Conservation (phyloP, 2,888 invertebrate species). For the Synergus gifuensis region DNA sequence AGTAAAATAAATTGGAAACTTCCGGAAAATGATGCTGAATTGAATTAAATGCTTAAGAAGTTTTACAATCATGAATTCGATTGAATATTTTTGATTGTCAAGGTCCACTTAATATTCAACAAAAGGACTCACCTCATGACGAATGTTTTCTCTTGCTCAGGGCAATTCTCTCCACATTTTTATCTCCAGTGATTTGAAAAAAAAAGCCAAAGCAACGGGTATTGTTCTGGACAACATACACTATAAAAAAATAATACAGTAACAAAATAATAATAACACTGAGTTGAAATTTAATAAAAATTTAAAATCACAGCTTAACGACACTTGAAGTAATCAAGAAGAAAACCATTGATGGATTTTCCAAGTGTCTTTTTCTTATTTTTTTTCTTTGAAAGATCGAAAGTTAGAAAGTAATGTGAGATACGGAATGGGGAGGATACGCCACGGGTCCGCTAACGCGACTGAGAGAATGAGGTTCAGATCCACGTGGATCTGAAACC, state of each 20-base stretch:
- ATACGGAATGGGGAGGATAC: not conserved
- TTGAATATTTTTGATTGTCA: not conserved
- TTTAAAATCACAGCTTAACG: not conserved
- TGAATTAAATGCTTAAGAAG: too few relatives aligned
- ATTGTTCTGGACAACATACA: not conserved
- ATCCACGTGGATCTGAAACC: slow-evolving; percentile 39
- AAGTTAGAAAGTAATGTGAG: not conserved
- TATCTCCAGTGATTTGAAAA: not conserved
- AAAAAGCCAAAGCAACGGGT: not conserved
- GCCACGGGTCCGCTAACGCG: slow-evolving; percentile 32
- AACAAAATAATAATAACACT: not conserved
- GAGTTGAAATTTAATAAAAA: not conserved
- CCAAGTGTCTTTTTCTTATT: not conserved
- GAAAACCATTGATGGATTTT: not conserved
- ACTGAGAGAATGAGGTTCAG: slow-evolving; percentile 24
- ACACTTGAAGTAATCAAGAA: not conserved
- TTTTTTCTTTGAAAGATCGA: not conserved
- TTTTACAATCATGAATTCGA: too few relatives aligned
- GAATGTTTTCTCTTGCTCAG: not conserved
- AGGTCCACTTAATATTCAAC: not conserved
- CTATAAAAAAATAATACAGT: not conserved
- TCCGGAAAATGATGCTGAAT: too few relatives aligned
- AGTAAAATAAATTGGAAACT: too few relatives aligned
- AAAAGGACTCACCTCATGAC: not conserved
- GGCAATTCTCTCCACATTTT: not conserved